Evolutionary conservation across 2,888 invertebrate genomes (phyloP).

Genomic region (Ctena decussata): DNA sequence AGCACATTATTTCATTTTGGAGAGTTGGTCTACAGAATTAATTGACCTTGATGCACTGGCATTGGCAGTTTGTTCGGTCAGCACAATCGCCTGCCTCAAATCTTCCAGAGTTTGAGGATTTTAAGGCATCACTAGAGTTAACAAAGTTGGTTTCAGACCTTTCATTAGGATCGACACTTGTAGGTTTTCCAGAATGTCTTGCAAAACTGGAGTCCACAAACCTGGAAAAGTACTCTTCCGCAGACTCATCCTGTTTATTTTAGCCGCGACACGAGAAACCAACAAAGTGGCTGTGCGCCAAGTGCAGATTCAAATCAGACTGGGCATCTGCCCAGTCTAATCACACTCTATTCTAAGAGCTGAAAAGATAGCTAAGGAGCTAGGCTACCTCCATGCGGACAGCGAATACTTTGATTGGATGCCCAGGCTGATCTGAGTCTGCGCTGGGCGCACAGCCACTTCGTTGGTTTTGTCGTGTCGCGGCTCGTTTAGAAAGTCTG

Average conservation of each 20-base stretch:
- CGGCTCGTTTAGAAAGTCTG: background rate
- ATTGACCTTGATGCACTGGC: background rate
- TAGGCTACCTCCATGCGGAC: too few relatives aligned
- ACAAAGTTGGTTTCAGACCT: background rate
- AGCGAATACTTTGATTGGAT: too few relatives aligned
- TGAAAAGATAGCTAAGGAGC: too few relatives aligned
- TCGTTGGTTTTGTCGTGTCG: too few relatives aligned
- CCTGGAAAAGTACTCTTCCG: background rate
- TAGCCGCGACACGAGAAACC: background rate
- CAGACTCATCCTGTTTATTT: background rate
- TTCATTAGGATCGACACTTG: background rate
- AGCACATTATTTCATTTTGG: background rate
- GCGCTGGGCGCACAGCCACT: too few relatives aligned
- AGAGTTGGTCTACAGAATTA: background rate
- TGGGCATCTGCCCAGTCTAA: too few relatives aligned
- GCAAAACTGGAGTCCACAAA: background rate
- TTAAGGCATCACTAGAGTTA: background rate
- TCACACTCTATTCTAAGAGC: too few relatives aligned
- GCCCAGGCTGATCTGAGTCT: too few relatives aligned
- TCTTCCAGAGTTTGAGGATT: conserved; percentile 10
- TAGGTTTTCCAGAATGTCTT: background rate
- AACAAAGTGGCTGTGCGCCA: background rate
- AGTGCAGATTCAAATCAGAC: too few relatives aligned
- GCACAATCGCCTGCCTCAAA: background rate
- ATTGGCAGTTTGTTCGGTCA: background rate